These are phyloP conservation scores for Eumeta japonica DNA, from an alignment of 1,140 invertebrate genomes.

Conservation along the genomic window DNA sequence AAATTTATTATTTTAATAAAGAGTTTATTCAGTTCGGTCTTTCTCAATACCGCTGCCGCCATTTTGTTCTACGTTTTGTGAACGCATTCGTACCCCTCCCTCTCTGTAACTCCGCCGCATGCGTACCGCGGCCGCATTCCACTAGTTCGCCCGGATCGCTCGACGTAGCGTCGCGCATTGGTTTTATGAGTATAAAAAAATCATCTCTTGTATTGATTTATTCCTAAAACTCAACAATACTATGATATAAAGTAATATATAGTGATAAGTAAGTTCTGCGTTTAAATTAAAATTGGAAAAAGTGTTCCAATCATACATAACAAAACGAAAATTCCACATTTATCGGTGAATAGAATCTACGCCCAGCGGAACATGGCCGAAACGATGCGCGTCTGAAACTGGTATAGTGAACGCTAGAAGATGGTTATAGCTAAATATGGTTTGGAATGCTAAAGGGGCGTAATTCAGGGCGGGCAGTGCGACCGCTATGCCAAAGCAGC, in stretches of 20 bases:
- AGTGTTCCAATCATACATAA: conserved; percentile 26
- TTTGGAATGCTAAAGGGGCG: conserved; percentile 26
- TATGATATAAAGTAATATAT: conserved; percentile 12
- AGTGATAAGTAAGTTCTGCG: conserved; percentile 7
- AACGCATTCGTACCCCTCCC: conserved; percentile 19
- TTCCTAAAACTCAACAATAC: conserved; percentile 32
- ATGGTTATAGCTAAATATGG: conserved; percentile 38
- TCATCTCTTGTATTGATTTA: conserved; percentile 59
- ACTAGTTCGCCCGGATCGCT: conserved; percentile 44
- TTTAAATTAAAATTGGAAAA: conserved; percentile 14
- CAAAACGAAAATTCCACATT: conserved; percentile 54
- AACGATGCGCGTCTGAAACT: background rate
- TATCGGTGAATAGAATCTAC: conserved; percentile 57
- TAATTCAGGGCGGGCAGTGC: background rate
- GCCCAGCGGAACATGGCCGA: conserved; percentile 4
- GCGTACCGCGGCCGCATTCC: conserved; percentile 45
- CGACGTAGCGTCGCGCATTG: conserved; percentile 33
- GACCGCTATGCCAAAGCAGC: background rate
- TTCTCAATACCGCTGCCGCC: too few relatives aligned
- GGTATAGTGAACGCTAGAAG: background rate
- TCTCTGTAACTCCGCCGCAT: conserved; percentile 28
- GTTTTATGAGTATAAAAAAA: conserved; percentile 44
- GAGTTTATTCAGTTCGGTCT: too few relatives aligned
- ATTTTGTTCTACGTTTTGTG: too few relatives aligned
- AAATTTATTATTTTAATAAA: too few relatives aligned